phyloP scores from a whole-genome alignment of 2,888 invertebrate species.

The Chymomyza procnemis region DNA sequence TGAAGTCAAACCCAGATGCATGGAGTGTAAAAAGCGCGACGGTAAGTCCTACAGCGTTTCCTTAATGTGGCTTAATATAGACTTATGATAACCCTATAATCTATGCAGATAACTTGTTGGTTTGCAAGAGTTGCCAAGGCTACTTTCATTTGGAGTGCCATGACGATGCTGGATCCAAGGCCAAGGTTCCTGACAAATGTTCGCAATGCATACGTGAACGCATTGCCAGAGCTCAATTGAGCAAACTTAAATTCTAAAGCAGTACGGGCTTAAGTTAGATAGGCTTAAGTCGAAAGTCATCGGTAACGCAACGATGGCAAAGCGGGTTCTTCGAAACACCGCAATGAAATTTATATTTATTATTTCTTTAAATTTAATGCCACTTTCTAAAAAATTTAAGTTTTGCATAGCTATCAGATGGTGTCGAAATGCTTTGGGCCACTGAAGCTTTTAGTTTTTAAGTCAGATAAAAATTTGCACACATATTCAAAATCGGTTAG shows the following conservation, averaged over 20 bases:
- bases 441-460: too few species aligned
- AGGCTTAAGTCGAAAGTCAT: too few species aligned
- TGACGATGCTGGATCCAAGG: slow-evolving; percentile 15
- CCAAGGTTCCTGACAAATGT: slow-evolving; percentile 13
- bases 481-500: too few species aligned
- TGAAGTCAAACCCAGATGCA: slow-evolving; percentile 64
- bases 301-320: too few species aligned
- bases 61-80: not conserved
- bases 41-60: slow-evolving; percentile 37
- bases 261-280: not conserved
- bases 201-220: slow-evolving; percentile 34
- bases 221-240: not conserved
- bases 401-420: too few species aligned
- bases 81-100: not conserved
- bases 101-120: slow-evolving; percentile 28
- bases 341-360: too few species aligned
- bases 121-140: slow-evolving; percentile 39
- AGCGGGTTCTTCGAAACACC: too few species aligned
- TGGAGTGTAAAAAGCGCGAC: slow-evolving; percentile 68
- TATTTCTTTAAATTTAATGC: too few species aligned
- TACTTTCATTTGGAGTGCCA: slow-evolving; percentile 46
- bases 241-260: not conserved
- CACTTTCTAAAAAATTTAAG: too few species aligned
- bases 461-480: too few species aligned
- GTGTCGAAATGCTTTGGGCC: too few species aligned